Conservation (phyloP, 2,888 invertebrate species). For the Pyrrhosoma nymphula region DNA sequence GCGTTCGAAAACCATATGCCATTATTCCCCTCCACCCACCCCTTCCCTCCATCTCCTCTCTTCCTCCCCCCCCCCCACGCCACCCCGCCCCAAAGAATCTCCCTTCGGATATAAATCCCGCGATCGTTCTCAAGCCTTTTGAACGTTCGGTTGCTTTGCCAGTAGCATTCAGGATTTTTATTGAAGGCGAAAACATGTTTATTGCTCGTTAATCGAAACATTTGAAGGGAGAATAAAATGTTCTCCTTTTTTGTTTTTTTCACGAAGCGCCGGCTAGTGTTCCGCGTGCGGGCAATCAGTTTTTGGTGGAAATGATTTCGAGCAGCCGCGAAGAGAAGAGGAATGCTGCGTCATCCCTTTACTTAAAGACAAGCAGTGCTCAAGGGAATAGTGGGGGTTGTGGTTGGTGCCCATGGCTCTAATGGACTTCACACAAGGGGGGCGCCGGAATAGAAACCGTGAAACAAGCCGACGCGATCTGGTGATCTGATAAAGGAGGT, state of each 20-base stretch:
- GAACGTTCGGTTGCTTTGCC: not conserved
- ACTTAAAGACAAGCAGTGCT: not conserved
- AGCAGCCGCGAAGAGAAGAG: not conserved
- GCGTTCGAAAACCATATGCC: constrained; percentile 17
- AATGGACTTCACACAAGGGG: not conserved
- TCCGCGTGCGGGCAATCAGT: not conserved
- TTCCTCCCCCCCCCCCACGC: not conserved
- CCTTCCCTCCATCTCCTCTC: not conserved
- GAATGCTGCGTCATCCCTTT: not conserved
- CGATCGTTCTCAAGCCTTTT: not conserved
- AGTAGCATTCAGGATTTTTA: not conserved
- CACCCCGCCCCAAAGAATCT: not conserved
- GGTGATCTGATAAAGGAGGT: not conserved
- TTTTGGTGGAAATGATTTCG: not conserved
- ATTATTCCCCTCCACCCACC: not conserved
- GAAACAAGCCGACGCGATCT: not conserved
- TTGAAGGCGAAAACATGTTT: not conserved
- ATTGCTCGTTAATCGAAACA: not conserved
- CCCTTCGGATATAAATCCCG: not conserved
- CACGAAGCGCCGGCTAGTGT: not conserved
- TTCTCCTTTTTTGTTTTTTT: not conserved
- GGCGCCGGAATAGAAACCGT: constrained; percentile 3
- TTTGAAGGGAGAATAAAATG: not conserved
- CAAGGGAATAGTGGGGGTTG: not conserved
- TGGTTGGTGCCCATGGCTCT: not conserved